Evolutionary conservation across 2,888 invertebrate species (phyloP).

Genomic region (Stegophylla sp.): DNA sequence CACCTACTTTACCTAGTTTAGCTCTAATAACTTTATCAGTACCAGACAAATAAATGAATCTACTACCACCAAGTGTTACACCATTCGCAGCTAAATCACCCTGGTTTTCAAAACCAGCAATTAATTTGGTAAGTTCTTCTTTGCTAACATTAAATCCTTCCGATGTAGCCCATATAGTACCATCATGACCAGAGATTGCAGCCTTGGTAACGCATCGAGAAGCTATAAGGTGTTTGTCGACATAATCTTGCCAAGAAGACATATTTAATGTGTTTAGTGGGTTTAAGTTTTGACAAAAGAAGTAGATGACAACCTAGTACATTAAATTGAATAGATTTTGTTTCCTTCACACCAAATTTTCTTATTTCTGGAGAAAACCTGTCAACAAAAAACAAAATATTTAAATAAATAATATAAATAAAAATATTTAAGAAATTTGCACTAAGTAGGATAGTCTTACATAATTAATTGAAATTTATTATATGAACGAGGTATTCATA

Average conservation of each 20-base stretch:
- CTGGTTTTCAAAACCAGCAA: slow-evolving; percentile 88
- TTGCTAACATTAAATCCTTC: slow-evolving; percentile 94
- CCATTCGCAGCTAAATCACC: slow-evolving; percentile 87
- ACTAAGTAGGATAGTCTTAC: too few relatives aligned
- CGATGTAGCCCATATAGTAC: slow-evolving; percentile 93
- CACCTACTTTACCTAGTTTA: slow-evolving; percentile 90
- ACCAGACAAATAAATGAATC: slow-evolving; percentile 95
- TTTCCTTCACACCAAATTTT: background rate
- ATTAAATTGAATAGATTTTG: slow-evolving; percentile 26
- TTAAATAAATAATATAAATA: too few relatives aligned
- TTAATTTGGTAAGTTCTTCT: slow-evolving; percentile 89
- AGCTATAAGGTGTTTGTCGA: slow-evolving; percentile 94
- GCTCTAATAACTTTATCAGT: slow-evolving; percentile 92
- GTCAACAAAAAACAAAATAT: slow-evolving; percentile 18
- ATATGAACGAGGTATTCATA: too few relatives aligned
- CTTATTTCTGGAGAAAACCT: background rate
- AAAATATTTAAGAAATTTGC: too few relatives aligned
- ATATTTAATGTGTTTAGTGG: slow-evolving; percentile 32
- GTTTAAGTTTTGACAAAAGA: slow-evolving; percentile 13
- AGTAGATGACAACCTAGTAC: slow-evolving; percentile 20
- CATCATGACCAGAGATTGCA: slow-evolving; percentile 93
- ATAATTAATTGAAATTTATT: too few relatives aligned
- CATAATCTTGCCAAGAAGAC: slow-evolving; percentile 89
- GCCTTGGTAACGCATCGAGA: slow-evolving; percentile 94
- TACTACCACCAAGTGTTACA: slow-evolving; percentile 87